These are phyloP conservation scores for Porites rus DNA, from an alignment of 92 coral and sea anemone genomes.

Conservation along the genomic window DNA sequence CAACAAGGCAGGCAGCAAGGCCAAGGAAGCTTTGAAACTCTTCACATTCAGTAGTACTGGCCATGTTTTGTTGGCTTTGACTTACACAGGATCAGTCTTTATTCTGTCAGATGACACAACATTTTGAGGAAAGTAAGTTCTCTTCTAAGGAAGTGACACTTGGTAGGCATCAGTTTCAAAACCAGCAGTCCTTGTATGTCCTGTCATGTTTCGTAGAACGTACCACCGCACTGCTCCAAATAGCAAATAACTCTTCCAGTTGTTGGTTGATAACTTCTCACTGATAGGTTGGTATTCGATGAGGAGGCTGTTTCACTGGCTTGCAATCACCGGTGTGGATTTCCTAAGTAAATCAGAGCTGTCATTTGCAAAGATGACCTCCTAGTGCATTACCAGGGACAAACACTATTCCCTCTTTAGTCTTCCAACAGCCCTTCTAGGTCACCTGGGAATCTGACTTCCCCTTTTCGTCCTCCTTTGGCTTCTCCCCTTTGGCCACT, in stretches of 20 bases:
- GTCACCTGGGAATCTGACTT: background rate
- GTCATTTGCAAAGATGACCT: too few relatives aligned
- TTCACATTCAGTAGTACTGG: background rate
- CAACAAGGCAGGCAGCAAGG: constrained; percentile 11
- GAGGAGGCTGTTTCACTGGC: too few relatives aligned
- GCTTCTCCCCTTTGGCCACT: background rate
- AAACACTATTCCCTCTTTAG: too few relatives aligned
- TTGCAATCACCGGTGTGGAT: too few relatives aligned
- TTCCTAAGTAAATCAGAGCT: too few relatives aligned
- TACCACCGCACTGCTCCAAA: constrained; percentile 59
- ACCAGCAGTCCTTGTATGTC: background rate
- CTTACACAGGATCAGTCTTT: constrained; percentile 33
- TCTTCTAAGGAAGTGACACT: constrained; percentile 42
- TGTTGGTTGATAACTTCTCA: background rate
- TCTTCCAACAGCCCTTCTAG: too few relatives aligned
- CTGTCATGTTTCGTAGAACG: background rate
- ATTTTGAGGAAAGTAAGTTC: constrained; percentile 6
- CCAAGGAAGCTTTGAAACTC: background rate
- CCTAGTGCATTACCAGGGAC: too few relatives aligned
- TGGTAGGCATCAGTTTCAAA: too few relatives aligned
- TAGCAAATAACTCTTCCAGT: constrained; percentile 31
- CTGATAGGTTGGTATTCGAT: too few relatives aligned
- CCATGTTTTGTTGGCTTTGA: constrained; percentile 3
- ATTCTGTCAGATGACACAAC: constrained; percentile 3
- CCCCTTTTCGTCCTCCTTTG: background rate